Base-by-base conservation (phyloP, 1,140 invertebrate genomes). In the Zaprionus camerounensis region DNA sequence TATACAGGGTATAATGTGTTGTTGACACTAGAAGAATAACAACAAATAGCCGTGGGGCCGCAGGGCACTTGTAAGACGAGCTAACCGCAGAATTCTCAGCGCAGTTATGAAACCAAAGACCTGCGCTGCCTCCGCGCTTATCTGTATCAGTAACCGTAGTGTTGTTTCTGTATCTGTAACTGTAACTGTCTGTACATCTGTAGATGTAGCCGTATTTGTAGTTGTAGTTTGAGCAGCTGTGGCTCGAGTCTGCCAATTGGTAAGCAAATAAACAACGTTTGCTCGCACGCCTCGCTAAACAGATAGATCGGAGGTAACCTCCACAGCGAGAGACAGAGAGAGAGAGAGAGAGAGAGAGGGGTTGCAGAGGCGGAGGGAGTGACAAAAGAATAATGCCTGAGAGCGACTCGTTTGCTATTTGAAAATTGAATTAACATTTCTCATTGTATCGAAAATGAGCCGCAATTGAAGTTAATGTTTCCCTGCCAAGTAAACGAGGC, bases 191-290 rank as follows among this genome's bases (percentile, higher is more conserved):
- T 55, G 22, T 41, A 44, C 70, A 76, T 66, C 79, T 74, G 65
- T 34, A 34, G 31, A 34, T 34, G 31, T 34, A 3, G 6, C 41
- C 79, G 56, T 85, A 76, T 58, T 65, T 86, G 49, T 61, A 22
- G 11, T 31, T 31, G 28, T 38, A 46, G 41, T 7, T 46, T 49
- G 34, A 41, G 51, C 69, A 57, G 72, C 77, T 53, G 53, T 34
- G 66, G 66, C 63, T 82, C 46, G 68, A 72, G 31, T 56, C 61
- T 73, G 82, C 80, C 80, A 80, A 86, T 87, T 88, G 84, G 78
- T 81, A 88, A 77, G 84, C 84, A 88, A 87, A 87, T 84, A 87
- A 88, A 87, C 78, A 88, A 71, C 65, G 44, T 71, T 71, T 49
- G 31, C 36, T 55, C 41, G 67, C 59, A 75, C 59, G 72, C 72